Conservation (phyloP, 2,888 invertebrate genomes). For the Tineola bisselliella region DNA sequence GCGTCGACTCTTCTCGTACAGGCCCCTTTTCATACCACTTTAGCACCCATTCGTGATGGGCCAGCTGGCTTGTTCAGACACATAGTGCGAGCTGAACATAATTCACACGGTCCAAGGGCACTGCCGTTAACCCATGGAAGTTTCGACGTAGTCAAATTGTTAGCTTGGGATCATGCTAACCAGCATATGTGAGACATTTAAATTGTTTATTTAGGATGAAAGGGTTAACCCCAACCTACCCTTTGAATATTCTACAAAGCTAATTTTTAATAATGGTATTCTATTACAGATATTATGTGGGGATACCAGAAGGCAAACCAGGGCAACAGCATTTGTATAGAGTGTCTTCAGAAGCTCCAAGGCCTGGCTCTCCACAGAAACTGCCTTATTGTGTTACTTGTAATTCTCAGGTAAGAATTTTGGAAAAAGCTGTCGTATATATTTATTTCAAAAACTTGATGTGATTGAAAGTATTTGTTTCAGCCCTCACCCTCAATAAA, state of each 20-base stretch:
- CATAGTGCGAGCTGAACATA: constrained; percentile 71
- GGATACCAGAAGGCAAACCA: constrained; percentile 84
- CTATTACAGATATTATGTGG: constrained; percentile 90
- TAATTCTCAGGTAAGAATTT: constrained; percentile 42
- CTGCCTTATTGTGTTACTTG: constrained; percentile 88
- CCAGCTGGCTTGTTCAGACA: constrained; percentile 79
- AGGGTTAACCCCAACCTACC: no score
- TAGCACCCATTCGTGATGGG: constrained; percentile 84
- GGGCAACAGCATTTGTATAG: constrained; percentile 89
- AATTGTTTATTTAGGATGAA: no score
- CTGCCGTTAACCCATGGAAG: constrained; percentile 86
- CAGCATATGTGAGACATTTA: constrained; percentile 79
- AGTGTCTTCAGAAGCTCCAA: constrained; percentile 78
- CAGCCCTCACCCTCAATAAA: constrained; percentile 59
- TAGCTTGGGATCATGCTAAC: constrained; percentile 87
- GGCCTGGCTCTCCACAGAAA: constrained; percentile 76
- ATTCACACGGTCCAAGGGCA: constrained; percentile 74
- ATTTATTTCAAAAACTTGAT: no score
- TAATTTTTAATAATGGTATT: no score
- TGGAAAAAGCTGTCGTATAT: no score
- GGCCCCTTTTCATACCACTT: no score
- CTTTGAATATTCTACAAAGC: no score
- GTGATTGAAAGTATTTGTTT: no score
- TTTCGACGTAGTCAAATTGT: constrained; percentile 81
- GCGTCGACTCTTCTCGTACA: no score